Base-by-base conservation (phyloP, 2,888 invertebrate genomes). In the Aporophyla nigra region DNA sequence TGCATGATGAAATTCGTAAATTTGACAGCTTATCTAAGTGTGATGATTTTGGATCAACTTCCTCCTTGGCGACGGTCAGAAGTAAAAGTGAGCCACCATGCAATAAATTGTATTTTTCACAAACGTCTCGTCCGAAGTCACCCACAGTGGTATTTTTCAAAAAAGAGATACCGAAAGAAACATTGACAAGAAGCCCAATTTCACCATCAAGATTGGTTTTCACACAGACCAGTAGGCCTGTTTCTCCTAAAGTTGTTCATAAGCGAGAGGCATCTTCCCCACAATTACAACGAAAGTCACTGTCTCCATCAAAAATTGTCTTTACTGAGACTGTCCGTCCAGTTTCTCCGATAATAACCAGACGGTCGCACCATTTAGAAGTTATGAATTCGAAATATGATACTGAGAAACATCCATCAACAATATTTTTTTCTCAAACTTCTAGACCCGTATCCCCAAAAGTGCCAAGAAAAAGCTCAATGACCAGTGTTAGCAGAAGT, bases 81-180 rank as follows among this genome's bases (percentile, higher is more conserved):
- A 97, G 98, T 89, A 96, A 94, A 80, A 98, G 98, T 92, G 98
- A 98, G 87, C 98, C 98, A 27, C 97, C 98, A 4, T 90, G 90
- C 5, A 95, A 97, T 78, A 97, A 97, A 92, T 92, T 97, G 19
- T 94, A 94, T 86, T 97, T 95, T 92, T 97, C 96, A 63, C 97
- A 97, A 93, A 97, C 97, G 24, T 93, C 95, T 58, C 93, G 97
- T 24, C 96, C 97, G 3, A 93, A 92, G 86, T 97, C 97, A 65
- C 96, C 96, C 0, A 93, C 92, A 21, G 87, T 96, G 33, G 87
- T 95, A 73, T 96, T 96, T 91, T 89, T 92, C 71, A 96, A 93
- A 88, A 94, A 92, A 88, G 91, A 91, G 40, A 91, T 87, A 67
- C 83, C 89, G 0, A 83, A 83, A 80, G 89, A 88, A 54, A 85